Evolutionary conservation across 2,888 invertebrate species (phyloP), one percentile per base, ranked within the genome.

Genomic region (Drosophila testacea): DNA sequence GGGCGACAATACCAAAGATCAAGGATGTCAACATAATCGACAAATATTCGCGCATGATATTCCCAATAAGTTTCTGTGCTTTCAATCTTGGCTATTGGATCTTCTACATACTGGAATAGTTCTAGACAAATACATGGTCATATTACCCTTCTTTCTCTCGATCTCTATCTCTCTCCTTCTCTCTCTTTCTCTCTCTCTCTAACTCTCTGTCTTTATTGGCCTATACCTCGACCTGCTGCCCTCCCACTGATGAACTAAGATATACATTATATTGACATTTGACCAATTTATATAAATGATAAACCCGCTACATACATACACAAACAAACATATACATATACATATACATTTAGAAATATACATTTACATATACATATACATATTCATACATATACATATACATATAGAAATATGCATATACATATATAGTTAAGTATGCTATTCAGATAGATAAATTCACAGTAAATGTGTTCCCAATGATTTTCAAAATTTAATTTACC

Each of bases 1-100:
- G 96, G 90, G 95, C 96, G n/a, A 96, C 97, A 36, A 95, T 98
- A 94, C 98, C 98, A n/a, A 97, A 96, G 93, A 98, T 99, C 81
- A 96, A 98, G 88, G 98, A 99, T 93, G 98, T 99, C 70, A 99
- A 99, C 93, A 96, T 98, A 81, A 99, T 99, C 90, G 99, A 99
- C 93, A 98, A 98, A 90, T 98, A 98, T 93, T 98, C 98, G 38
- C 94, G 99, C 83, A 96, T 99, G 89, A 95, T 98, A 75, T 99
- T 99, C 92, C 99, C 99, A 0, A 96, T 99, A 74, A 96, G 98
- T 84, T 99, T 99, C 93, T 95, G 98, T 90, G 93, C 98, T 80
- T 99, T 99, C 94, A 99, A 99, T 92, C 95, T 96, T 42, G 95
- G 97, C 83, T 99, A 99, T 93, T 99, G 98, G 98, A 95, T 96